Conservation (phyloP, 2,797 vertebrate species). For the Mionectes olivaceus region DNA sequence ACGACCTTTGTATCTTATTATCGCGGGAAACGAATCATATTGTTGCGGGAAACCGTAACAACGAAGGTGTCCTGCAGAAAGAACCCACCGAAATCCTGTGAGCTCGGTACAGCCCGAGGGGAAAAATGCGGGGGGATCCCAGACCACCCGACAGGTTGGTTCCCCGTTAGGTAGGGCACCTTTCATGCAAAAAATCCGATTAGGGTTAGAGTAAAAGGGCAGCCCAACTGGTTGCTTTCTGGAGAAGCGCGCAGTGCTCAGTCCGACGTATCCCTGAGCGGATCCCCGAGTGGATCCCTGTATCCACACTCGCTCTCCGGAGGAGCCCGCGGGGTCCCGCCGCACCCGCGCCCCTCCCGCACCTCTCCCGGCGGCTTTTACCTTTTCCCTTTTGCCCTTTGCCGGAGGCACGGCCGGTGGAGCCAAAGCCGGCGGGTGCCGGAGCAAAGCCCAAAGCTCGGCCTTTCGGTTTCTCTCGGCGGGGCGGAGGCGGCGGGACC, state of each 20-base stretch:
- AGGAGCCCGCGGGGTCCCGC: neutral
- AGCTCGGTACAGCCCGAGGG: rapidly evolving
- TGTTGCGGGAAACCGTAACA: neutral
- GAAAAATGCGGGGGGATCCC: rapidly evolving
- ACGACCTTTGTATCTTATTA: rapidly evolving
- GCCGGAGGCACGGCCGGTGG: neutral
- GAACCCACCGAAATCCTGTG: rapidly evolving
- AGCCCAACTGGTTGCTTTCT: too few species aligned
- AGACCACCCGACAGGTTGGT: rapidly evolving
- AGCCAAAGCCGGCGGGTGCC: neutral
- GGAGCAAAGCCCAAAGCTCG: rapidly evolving
- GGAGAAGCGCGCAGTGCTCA: rapidly evolving
- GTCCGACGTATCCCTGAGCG: rapidly evolving
- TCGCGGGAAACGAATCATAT: neutral
- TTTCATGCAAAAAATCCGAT: rapidly evolving
- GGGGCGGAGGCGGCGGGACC: neutral
- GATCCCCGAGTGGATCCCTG: neutral
- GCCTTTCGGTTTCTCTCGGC: neutral
- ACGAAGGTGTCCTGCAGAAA: rapidly evolving
- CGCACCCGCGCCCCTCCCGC: neutral
- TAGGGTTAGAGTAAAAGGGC: neutral
- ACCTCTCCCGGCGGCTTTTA: neutral
- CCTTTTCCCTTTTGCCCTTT: neutral
- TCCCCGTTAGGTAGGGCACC: neutral
- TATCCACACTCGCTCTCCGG: rapidly evolving